A percentile compares a stretch with the other conserved stretches of the same genome.
phyloP scores from a whole-genome alignment of 30 jellyfish, hydroid and myxozoan species.

The Calvadosia cruxmelitensis region DNA sequence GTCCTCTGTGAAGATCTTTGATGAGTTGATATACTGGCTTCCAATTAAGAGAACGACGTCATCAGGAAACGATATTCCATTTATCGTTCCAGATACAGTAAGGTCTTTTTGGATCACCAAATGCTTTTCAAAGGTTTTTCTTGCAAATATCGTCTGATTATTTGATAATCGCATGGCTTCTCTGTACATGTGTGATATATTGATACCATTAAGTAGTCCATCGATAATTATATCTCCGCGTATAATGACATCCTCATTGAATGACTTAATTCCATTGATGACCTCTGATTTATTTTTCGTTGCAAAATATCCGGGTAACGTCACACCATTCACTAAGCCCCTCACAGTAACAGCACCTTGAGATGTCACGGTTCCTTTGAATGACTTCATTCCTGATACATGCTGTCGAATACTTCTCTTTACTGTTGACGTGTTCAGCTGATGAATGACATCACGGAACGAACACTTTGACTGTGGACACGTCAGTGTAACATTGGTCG shows the following conservation, averaged over 20 bases:
- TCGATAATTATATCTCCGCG: conserved; percentile 14
- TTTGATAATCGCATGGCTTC: conserved; percentile 6
- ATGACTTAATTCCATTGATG: conserved; percentile 47
- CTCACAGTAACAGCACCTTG: conserved; percentile 4
- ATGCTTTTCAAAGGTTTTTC: not conserved
- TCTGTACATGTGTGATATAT: conserved; percentile 27
- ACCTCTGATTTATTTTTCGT: conserved; percentile 10
- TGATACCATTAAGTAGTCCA: conserved; percentile 23
- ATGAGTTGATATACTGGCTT: conserved; percentile 26
- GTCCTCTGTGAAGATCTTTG: conserved; percentile 24
- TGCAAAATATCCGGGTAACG: conserved; percentile 26
- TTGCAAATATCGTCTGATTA: conserved; percentile 29
- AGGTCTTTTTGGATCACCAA: not conserved
- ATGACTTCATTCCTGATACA: conserved; percentile 26
- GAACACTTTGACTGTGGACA: conserved; percentile 12
- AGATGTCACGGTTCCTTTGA: conserved; percentile 4
- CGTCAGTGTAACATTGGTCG: not conserved
- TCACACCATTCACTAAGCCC: conserved; percentile 35
- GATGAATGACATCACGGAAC: conserved; percentile 16
- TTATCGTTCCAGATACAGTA: conserved; percentile 16
- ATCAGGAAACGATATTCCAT: conserved; percentile 24
- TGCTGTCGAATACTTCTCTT: conserved; percentile 14
- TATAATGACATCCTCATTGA: conserved; percentile 15
- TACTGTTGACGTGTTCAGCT: conserved; percentile 38
- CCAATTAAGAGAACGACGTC: conserved; percentile 39